Evolutionary conservation across 2,113 vertebrate genomes (phyloP), one percentile per base, ranked within the genome.

Genomic region (Collichthys lucidus): DNA sequence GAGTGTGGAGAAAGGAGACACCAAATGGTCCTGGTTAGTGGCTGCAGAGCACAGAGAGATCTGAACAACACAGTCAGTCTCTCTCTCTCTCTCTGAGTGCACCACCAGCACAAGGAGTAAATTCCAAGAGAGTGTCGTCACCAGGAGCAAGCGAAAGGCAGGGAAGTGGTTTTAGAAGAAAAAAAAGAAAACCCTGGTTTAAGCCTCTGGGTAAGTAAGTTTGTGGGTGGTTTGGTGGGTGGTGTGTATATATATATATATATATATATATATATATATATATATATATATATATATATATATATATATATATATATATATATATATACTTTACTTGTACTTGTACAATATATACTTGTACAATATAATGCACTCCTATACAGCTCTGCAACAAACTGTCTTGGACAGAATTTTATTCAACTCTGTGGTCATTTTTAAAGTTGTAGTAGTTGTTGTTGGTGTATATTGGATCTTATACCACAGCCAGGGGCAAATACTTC

Each of bases 91-190:
- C 15, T 86, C 55, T 31, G 66, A 87, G 90, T 89, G 87, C 91
- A 92, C 86, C 92, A 89, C 88, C 92, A 92, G 92, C 84, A 94
- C 92, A 77, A 94, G 93, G 86, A 94, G 88, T 82, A 59, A 95
- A 95, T 96, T 96, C 96, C 92, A 95, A 92, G 93, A 93, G 93
- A 86, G 87, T 93, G 93, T 83, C 85, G 94, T 91, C 93, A 95
- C 90, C 84, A 66, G 79, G 88, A 93, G 91, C 91, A 94, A 94
- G 86, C 92, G 82, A 94, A 95, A 95, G 93, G 93, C 94, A 94
- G 92, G 92, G 93, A 95, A 94, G 93, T 84, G 91, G 92, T 94
- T 91, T 91, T 77, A 81, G 66, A 91, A 93, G 88, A 91, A 91
- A 85, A 90, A 85, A 90, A 91, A 84, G 77, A 79, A 92, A 92